Evolutionary conservation across 2,888 invertebrate genomes (phyloP).

Genomic region (Polyploca ridens): DNA sequence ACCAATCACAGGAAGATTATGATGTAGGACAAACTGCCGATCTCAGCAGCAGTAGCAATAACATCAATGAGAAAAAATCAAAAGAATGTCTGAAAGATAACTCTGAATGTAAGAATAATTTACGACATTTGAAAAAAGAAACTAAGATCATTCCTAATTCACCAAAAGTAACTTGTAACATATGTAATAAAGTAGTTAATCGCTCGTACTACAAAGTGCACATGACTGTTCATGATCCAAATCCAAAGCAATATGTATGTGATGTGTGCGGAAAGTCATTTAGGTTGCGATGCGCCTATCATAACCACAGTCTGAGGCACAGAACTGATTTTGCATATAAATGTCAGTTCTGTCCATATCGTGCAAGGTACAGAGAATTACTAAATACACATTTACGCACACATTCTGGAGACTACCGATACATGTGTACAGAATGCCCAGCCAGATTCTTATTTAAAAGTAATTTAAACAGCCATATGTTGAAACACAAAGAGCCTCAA

Average conservation of each 20-base stretch:
- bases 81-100: background rate
- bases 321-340: slow-evolving; percentile 60
- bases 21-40: background rate
- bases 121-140: background rate
- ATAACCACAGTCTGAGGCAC: slow-evolving; percentile 59
- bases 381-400: slow-evolving; percentile 61
- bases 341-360: slow-evolving; percentile 61
- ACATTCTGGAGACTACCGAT: slow-evolving; percentile 60
- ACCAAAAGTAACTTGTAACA: slow-evolving; percentile 51
- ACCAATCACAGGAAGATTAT: background rate
- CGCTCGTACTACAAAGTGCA: slow-evolving; percentile 62
- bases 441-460: slow-evolving; percentile 63
- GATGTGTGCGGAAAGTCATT: slow-evolving; percentile 67
- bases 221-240: slow-evolving; percentile 61
- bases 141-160: background rate
- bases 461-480: slow-evolving; percentile 61
- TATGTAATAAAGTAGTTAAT: slow-evolving; percentile 56
- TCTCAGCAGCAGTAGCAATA: background rate
- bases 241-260: slow-evolving; percentile 62
- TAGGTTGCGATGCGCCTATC: slow-evolving; percentile 57
- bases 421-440: slow-evolving; percentile 67
- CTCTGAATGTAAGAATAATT: background rate
- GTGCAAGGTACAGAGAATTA: slow-evolving; percentile 54
- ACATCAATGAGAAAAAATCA: background rate
- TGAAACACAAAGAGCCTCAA: slow-evolving; percentile 60